phyloP scores from a whole-genome alignment of 2,888 invertebrate species.

The Tetragonula carbonaria region DNA sequence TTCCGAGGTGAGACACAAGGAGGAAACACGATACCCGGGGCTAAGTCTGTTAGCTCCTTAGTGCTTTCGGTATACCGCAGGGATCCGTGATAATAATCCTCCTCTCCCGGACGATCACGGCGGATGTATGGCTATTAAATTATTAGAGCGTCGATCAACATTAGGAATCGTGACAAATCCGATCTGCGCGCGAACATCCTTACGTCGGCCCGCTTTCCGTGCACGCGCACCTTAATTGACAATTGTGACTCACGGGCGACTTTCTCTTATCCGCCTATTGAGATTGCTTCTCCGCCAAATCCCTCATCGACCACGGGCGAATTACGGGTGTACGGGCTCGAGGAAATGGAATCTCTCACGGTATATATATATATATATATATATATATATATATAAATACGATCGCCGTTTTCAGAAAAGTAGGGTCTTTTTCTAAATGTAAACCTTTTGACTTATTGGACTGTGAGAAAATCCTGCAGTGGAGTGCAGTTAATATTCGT shows the following conservation, averaged over 20 bases:
- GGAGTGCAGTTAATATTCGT: too few species aligned
- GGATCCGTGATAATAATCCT: conserved; percentile 75
- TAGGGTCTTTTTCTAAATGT: neutral
- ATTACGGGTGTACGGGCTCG: conserved; percentile 12
- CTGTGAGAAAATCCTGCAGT: neutral
- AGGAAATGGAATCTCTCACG: conserved; percentile 25
- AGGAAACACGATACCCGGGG: conserved; percentile 81
- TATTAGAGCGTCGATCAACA: conserved; percentile 82
- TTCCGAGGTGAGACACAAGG: conserved; percentile 39
- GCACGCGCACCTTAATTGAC: conserved; percentile 67
- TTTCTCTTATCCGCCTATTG: conserved; percentile 63
- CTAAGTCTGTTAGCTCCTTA: conserved; percentile 83
- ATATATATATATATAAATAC: conserved; percentile 13
- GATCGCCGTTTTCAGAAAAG: neutral
- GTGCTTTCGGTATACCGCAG: conserved; percentile 79
- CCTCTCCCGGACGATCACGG: conserved; percentile 75
- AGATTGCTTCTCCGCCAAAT: conserved; percentile 35
- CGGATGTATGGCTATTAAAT: conserved; percentile 82
- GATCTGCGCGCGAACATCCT: conserved; percentile 72
- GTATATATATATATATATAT: conserved; percentile 2
- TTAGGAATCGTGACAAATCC: conserved; percentile 83
- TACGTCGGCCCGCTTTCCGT: conserved; percentile 16
- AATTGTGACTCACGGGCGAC: conserved; percentile 61
- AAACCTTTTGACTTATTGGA: neutral
- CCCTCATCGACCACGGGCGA: conserved; percentile 50